phyloP scores from a whole-genome alignment of 2,888 invertebrate genomes.

The Dromius quadrimaculatus region DNA sequence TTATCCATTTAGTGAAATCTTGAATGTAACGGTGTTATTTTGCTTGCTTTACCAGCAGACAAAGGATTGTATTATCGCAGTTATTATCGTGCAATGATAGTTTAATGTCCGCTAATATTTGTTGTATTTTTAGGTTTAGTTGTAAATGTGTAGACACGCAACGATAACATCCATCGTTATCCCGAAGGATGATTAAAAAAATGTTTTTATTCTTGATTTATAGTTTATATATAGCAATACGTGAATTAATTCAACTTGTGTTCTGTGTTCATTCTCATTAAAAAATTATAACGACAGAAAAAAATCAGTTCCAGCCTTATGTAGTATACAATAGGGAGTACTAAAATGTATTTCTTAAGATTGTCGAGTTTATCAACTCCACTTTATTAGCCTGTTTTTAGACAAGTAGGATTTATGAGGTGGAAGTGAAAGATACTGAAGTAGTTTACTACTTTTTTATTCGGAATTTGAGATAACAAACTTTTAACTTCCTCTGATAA shows the following conservation, averaged over 20 bases:
- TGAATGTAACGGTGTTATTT: background rate
- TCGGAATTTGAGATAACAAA: background rate
- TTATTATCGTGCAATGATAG: constrained; percentile 27
- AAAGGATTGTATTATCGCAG: constrained; percentile 25
- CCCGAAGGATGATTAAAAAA: too few species aligned
- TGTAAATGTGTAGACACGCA: too few species aligned
- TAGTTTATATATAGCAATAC: too few species aligned
- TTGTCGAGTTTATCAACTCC: too few species aligned
- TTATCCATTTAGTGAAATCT: constrained; percentile 6
- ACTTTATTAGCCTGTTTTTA: constrained; percentile 6
- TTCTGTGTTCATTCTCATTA: too few species aligned
- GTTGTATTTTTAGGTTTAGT: constrained; percentile 14
- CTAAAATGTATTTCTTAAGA: too few species aligned
- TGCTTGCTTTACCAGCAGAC: constrained; percentile 13
- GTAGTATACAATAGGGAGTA: too few species aligned
- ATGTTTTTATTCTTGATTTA: too few species aligned
- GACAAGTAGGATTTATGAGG: constrained; percentile 11
- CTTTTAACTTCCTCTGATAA: background rate
- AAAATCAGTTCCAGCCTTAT: too few species aligned
- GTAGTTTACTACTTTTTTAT: background rate
- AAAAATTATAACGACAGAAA: too few species aligned
- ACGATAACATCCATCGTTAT: too few species aligned
- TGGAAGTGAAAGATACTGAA: constrained; percentile 3
- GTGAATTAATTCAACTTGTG: too few species aligned
- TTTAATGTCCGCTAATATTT: constrained; percentile 26